Base-by-base conservation (phyloP, 2,797 vertebrate genomes). In the Lacerta bilineata region DNA sequence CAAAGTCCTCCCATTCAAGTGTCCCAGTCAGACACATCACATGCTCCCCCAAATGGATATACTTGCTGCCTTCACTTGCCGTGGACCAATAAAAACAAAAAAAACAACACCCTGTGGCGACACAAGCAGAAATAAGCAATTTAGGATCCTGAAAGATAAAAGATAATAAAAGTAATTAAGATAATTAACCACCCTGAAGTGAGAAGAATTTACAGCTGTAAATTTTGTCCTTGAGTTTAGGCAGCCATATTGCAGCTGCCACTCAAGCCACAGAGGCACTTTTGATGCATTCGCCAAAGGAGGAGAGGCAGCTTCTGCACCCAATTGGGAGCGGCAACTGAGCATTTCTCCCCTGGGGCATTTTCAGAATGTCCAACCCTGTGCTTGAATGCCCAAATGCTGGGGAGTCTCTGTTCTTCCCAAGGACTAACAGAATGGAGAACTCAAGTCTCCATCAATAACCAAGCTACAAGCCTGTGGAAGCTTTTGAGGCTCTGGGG, bases 121-220 rank as follows among this genome's bases (percentile, higher is more conserved):
- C 96, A 96, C 93, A 93, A 96, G 95, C 95, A 96, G 96, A 96
- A 96, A 97, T 95, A 96, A 96, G 97, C 97, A 96, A 97, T 97
- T 97, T 97, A 96, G 95, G 96, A 97, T 97, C 96, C 96, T 97
- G 95, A 96, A 96, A 97, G 97, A 97, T 96, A 97, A 97, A 97
- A 97, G 97, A 97, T 97, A 97, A 97, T 97, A 97, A 97, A 97
- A 97, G 97, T 97, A 97, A 97, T 97, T 97, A 97, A 97, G 97
- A 97, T 97, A 97, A 97, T 97, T 97, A 97, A 97, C 97, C 97
- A 96, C 96, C 97, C 97, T 93, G 97, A 97, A 97, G 97, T 97
- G 96, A 96, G 96, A 96, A 97, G 96, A 96, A 97, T 97, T 96
- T 95, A 95, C 96, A 94, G 97, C 96, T 94, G 95, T 96, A 97